phyloP scores from a whole-genome alignment of 2,888 invertebrate genomes.

The Pyrochroa serraticornis region DNA sequence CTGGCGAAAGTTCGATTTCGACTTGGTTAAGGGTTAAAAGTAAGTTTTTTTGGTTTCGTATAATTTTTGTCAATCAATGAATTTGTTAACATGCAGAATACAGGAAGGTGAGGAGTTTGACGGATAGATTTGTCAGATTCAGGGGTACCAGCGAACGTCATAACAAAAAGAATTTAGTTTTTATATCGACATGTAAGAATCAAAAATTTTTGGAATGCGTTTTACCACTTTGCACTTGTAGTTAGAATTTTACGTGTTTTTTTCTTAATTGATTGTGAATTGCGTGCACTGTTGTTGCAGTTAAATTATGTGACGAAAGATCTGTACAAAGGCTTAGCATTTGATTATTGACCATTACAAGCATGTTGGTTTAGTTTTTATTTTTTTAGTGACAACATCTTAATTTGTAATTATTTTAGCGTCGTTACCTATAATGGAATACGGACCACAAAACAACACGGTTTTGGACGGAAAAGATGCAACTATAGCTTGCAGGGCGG shows the following conservation, averaged over 20 bases:
- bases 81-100: slow-evolving; percentile 27
- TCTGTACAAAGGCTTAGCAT: slow-evolving; percentile 5
- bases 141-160: slow-evolving; percentile 53
- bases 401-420: slow-evolving; percentile 65
- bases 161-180: slow-evolving; percentile 55
- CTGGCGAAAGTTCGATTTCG: slow-evolving; percentile 86
- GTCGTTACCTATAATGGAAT: slow-evolving; percentile 85
- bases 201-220: slow-evolving; percentile 21
- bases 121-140: slow-evolving; percentile 52
- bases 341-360: not conserved
- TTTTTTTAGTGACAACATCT: not conserved
- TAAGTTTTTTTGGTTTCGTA: slow-evolving; percentile 63
- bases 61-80: slow-evolving; percentile 16
- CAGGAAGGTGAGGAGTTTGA: slow-evolving; percentile 47
- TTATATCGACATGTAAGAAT: slow-evolving; percentile 55
- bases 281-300: slow-evolving; percentile 25
- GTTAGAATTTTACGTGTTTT: slow-evolving; percentile 13
- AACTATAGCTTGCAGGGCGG: slow-evolving; percentile 83
- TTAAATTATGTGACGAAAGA: not conserved
- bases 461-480: slow-evolving; percentile 93
- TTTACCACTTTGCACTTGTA: slow-evolving; percentile 21
- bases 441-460: slow-evolving; percentile 83
- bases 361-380: not conserved
- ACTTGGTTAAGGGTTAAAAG: slow-evolving; percentile 96
- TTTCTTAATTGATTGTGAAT: slow-evolving; percentile 25